A percentile compares a stretch with the other conserved stretches of the same genome.
These are phyloP conservation scores for Drosophila teissieri DNA, from an alignment of 1,140 invertebrate species.

Conservation along the genomic window DNA sequence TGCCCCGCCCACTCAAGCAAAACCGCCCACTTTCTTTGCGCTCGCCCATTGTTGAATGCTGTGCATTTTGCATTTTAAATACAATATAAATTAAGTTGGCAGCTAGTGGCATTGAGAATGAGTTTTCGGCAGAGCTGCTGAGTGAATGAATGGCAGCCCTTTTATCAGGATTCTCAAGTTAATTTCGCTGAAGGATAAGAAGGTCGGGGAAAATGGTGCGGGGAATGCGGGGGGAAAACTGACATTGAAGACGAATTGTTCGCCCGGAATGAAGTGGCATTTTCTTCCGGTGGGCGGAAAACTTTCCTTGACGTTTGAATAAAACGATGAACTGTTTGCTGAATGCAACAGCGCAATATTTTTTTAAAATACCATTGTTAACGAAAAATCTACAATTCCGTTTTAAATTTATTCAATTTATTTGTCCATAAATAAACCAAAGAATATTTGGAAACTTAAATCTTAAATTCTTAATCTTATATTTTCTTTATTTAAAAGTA, in stretches of 20 bases:
- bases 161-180: slow-evolving; percentile 67
- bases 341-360: slow-evolving; percentile 21
- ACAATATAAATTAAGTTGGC: slow-evolving; percentile 78
- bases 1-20: neutral
- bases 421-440: neutral
- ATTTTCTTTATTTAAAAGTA: too few relatives aligned
- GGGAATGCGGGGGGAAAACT: slow-evolving; percentile 16
- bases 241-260: slow-evolving; percentile 42
- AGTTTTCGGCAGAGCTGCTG: slow-evolving; percentile 52
- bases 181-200: slow-evolving; percentile 51
- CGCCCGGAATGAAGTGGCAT: slow-evolving; percentile 24
- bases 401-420: too few relatives aligned
- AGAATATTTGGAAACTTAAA: too few relatives aligned
- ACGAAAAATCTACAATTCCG: neutral
- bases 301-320: slow-evolving; percentile 4
- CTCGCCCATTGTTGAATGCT: slow-evolving; percentile 40
- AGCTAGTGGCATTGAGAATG: slow-evolving; percentile 50
- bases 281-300: neutral
- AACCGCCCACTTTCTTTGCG: slow-evolving; percentile 1
- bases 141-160: slow-evolving; percentile 59
- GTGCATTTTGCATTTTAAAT: slow-evolving; percentile 71
- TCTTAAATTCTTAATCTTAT: too few relatives aligned
- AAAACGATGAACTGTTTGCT: slow-evolving; percentile 10
- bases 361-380: neutral
- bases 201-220: neutral